A percentile compares a stretch with the other conserved stretches of the same genome.
These are phyloP conservation scores for Drosophila neocordata DNA, from an alignment of 1,140 invertebrate species.

Conservation along the genomic window DNA sequence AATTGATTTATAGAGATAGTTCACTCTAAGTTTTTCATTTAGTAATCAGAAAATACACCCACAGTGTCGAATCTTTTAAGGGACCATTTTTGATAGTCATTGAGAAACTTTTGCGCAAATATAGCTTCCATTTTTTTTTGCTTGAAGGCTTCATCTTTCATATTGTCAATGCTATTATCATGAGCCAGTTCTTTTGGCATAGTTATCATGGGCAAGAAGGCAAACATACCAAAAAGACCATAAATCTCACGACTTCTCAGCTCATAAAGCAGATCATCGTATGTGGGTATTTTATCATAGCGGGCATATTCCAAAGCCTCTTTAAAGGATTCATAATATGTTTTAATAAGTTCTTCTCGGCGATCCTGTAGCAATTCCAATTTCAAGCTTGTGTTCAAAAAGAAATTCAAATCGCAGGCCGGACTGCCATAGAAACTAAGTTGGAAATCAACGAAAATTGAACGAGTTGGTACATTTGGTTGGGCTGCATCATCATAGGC, in stretches of 20 bases:
- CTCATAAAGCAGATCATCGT: conserved; percentile 71
- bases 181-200: conserved; percentile 63
- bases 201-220: conserved; percentile 68
- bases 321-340: conserved; percentile 68
- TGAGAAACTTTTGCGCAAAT: conserved; percentile 56
- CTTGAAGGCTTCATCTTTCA: conserved; percentile 57
- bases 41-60: conserved; percentile 71
- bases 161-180: conserved; percentile 68
- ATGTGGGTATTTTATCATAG: conserved; percentile 82
- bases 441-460: conserved; percentile 84
- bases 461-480: conserved; percentile 82
- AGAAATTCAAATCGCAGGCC: conserved; percentile 75
- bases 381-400: conserved; percentile 71
- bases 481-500: conserved; percentile 83
- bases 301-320: conserved; percentile 77
- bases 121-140: conserved; percentile 57
- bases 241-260: conserved; percentile 75
- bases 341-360: conserved; percentile 75
- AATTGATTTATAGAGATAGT: conserved; percentile 16
- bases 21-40: neutral
- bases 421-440: conserved; percentile 74
- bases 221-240: conserved; percentile 67
- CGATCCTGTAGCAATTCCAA: conserved; percentile 64
- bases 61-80: conserved; percentile 61
- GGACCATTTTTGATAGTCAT: conserved; percentile 59